phyloP scores from a whole-genome alignment of 1,140 invertebrate species.

The Phocides pigmalion region DNA sequence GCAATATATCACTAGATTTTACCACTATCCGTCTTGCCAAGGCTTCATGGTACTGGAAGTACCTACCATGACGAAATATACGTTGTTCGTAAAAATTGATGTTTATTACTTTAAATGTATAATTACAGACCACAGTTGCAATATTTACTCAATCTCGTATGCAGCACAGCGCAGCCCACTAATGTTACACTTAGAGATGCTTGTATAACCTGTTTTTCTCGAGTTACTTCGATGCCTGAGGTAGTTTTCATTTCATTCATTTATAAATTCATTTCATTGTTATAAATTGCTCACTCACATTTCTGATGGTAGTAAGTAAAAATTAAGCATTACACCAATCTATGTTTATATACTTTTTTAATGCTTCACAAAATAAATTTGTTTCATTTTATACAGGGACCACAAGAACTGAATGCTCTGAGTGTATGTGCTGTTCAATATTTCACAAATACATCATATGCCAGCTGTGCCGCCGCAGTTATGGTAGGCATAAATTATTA shows the following conservation, averaged over 20 bases:
- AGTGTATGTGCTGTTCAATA: constrained; percentile 79
- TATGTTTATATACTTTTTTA: not conserved
- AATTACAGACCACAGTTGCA: constrained; percentile 71
- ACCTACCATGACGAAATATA: too few relatives aligned
- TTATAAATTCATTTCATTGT: not conserved
- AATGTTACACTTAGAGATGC: constrained; percentile 80
- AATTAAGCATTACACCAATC: too few relatives aligned
- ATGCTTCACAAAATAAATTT: not conserved
- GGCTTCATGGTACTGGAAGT: too few relatives aligned
- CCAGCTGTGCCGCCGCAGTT: constrained; percentile 72
- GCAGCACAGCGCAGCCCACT: constrained; percentile 81
- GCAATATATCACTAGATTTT: too few relatives aligned
- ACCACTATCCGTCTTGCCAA: too few relatives aligned
- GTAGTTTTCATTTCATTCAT: constrained; percentile 44
- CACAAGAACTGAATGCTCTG: constrained; percentile 73
- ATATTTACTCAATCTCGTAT: constrained; percentile 82
- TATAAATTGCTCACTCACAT: too few relatives aligned
- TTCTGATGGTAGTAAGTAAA: too few relatives aligned
- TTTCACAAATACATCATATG: constrained; percentile 78
- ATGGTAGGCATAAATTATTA: too few relatives aligned
- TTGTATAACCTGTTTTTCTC: constrained; percentile 81
- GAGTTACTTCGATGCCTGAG: constrained; percentile 78
- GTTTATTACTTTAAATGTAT: not conserved
- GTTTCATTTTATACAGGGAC: constrained; percentile 65
- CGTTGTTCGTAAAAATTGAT: too few relatives aligned